phyloP scores from a whole-genome alignment of 2,888 invertebrate genomes.

The Himalopsyche kuldschensis region DNA sequence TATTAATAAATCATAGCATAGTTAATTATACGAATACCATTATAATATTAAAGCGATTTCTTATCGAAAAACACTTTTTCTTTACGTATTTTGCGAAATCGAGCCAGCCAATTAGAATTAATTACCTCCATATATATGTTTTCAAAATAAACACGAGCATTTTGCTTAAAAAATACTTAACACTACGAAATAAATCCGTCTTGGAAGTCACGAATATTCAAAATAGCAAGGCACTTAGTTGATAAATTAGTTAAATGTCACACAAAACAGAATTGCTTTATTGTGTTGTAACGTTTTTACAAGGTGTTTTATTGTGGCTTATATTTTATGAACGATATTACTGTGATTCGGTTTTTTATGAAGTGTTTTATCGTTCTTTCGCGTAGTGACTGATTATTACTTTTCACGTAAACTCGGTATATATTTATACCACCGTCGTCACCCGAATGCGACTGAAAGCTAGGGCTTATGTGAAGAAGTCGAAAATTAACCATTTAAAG shows the following conservation, averaged over 20 bases:
- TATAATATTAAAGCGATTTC: no score
- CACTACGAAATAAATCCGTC: background rate
- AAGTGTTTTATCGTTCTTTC: background rate
- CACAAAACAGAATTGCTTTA: background rate
- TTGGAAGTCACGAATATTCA: background rate
- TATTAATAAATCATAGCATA: no score
- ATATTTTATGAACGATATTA: background rate
- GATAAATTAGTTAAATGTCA: background rate
- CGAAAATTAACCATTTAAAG: no score
- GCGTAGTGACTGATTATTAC: background rate
- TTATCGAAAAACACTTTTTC: no score
- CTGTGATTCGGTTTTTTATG: background rate
- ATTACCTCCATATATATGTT: no score
- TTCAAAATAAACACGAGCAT: no score
- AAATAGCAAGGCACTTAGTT: background rate
- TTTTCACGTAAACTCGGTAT: background rate
- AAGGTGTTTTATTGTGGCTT: background rate
- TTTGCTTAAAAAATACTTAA: no score
- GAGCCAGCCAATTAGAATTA: no score
- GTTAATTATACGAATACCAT: no score
- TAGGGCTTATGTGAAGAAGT: no score
- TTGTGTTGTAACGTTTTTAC: background rate
- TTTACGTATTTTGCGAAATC: no score
- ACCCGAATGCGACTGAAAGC: no score
- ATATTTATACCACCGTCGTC: background rate